Percentiles rank a stretch among this genome's conserved stretches.
Evolutionary conservation across 2,113 vertebrate genomes (phyloP).

Genomic region (Phylloscopus trochiloides): DNA sequence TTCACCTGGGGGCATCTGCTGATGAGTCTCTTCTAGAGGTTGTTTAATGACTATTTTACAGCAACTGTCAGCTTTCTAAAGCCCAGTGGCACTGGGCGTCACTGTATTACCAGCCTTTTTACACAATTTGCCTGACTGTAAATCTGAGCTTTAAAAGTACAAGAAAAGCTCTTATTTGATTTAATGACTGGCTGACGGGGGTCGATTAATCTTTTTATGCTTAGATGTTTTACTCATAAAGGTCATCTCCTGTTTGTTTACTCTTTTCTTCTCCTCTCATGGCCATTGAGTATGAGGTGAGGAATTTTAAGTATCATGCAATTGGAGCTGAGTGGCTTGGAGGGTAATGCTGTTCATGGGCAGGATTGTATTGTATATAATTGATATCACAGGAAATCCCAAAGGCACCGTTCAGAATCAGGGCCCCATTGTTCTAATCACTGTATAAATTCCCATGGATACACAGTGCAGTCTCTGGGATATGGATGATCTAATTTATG

Average conservation of each 20-base stretch:
- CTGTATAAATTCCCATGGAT: conserved; percentile 46
- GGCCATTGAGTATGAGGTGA: conserved; percentile 14
- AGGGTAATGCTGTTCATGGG: background rate
- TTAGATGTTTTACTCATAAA: conserved; percentile 73
- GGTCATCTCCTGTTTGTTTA: conserved; percentile 75
- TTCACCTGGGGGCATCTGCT: conserved; percentile 86
- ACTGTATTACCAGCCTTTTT: conserved; percentile 79
- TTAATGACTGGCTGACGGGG: conserved; percentile 76
- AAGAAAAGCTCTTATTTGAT: conserved; percentile 76
- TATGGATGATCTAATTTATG: conserved; percentile 30
- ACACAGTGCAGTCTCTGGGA: background rate
- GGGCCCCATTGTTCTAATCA: conserved; percentile 55
- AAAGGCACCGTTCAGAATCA: conserved; percentile 25
- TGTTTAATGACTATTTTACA: conserved; percentile 87
- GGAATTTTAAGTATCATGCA: conserved; percentile 40
- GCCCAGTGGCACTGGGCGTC: conserved; percentile 78
- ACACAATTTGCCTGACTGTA: conserved; percentile 79
- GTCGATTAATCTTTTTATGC: conserved; percentile 73
- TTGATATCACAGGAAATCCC: conserved; percentile 45
- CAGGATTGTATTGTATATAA: conserved; percentile 16
- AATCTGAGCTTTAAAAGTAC: conserved; percentile 79
- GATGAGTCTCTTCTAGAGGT: conserved; percentile 86
- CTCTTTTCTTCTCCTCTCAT: conserved; percentile 17
- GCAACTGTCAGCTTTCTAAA: conserved; percentile 83
- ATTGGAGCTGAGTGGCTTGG: conserved; percentile 1